Evolutionary conservation across 2,888 invertebrate species (phyloP), one percentile per base, ranked within the genome.

Genomic region (Cephalotes varians): DNA sequence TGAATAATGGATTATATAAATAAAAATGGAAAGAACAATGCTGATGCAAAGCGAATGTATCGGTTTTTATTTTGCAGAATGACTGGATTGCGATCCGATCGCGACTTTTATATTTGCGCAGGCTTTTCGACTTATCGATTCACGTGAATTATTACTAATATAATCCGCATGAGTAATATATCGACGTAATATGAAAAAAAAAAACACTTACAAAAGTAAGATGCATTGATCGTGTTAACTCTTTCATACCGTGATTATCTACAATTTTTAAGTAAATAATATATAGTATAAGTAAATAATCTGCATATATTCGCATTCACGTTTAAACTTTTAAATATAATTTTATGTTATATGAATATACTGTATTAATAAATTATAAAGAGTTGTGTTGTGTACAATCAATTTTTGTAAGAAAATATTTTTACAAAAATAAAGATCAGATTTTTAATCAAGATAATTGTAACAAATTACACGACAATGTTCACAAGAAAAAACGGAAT

Each of bases 1-100:
- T 73, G 15, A 74, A 49, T 62, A 62, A 74, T 62, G 18, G 12
- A 65, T 76, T 56, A 40, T 40, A 58, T 56, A 44, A 25, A 44
- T 77, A 44, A 76, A 40, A 76, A 77, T 31, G 2, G 31, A 18
- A 21, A 1, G 4, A 10, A 56, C 15, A 56, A 56, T 56, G 10
- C 2, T 3, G 12, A 21, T 7, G 28, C 40, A 9, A 6, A 64
- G 49, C 18, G 28, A 74, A 37, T 4, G 15, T 10, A 2, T 21
- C 7, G 12, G 25, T n/a, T 65, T 65, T 15, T 51, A 76, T 65
- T 65, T 76, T 40, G 7, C 18, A 31, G 5, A 37, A 37, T 5
- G 25, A 51, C 40, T 28, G n/a, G 7, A 34, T 54, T 34, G 28
- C 37, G n/a, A 37, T 62, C 3, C 21, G 28, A 65, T 67, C n/a